Base-by-base conservation (phyloP, 2,797 vertebrate species). In the Anguilla obscura region DNA sequence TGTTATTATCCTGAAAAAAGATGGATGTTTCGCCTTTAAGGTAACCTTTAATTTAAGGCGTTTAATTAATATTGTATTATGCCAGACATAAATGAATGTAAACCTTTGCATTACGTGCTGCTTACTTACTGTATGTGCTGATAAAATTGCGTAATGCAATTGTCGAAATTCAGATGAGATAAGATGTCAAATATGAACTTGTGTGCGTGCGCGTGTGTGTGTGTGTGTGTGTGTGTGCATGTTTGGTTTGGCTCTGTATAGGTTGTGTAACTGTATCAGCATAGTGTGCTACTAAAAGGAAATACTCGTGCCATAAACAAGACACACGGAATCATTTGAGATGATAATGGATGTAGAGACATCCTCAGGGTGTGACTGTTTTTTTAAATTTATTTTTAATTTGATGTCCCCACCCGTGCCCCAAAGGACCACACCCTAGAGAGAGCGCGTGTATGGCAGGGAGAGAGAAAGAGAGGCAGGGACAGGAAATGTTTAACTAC, bases 401-500 rank as follows among this genome's bases (percentile, higher is more conserved):
- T 45, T 45, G 14, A 45, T 45, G 74, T 45, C 79, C 16, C 3
- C 74, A 79, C 36, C 74, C 74, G 45, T 36, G n/a, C 74, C 33
- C 30, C 74, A 79, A 50, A 82, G 24, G 79, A 10, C 18, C 21
- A 50, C 79, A 48, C 79, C 79, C 45, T 8, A 24, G 79, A 50
- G 45, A 50, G 45, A 82, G 79, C n/a, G 79, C 0, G 45, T 40
- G 79, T 40, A 36, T 1, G 36, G 16, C 24, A 1, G 74, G 45
- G 74, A 79, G 74, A 40, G 74, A 40, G 74, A 79, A 21, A 40
- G 30, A 79, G 33, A 82, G 45, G 79, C 40, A 8, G 18, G 3
- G 45, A 45, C 79, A 82, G 79, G 79, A 82, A 48, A 50, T 82
- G 45, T 82, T 82, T 82, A 50, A 82, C 45, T 82, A 50, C 79